Conservation (phyloP, 1,140 invertebrate genomes). For the Bombyx mori region DNA sequence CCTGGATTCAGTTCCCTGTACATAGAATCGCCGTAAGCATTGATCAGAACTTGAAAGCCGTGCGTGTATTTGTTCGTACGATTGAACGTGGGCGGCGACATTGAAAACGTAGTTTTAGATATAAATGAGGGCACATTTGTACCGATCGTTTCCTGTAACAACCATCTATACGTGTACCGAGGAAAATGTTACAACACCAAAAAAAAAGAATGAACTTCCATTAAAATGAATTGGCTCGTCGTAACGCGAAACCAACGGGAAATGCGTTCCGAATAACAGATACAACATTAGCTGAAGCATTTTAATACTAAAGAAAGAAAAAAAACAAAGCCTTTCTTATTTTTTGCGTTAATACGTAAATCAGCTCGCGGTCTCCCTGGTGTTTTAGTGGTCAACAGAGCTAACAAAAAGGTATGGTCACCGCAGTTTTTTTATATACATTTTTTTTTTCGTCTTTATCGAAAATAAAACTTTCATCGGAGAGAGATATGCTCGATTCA, state of each 20-base stretch:
- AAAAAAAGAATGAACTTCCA: background rate
- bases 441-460: too few species aligned
- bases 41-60: conserved; percentile 85
- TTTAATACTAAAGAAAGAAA: too few species aligned
- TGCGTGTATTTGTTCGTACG: conserved; percentile 85
- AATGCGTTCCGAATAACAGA: background rate
- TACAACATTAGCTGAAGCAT: background rate
- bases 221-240: too few species aligned
- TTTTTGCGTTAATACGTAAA: too few species aligned
- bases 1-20: conserved; percentile 82
- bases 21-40: conserved; percentile 83
- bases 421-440: too few species aligned
- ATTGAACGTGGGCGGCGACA: conserved; percentile 83
- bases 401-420: too few species aligned
- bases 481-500: too few species aligned
- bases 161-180: too few species aligned
- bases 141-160: conserved; percentile 80
- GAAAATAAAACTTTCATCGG: too few species aligned
- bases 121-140: conserved; percentile 92
- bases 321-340: too few species aligned
- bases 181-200: background rate
- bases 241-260: background rate
- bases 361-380: too few species aligned
- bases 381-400: too few species aligned
- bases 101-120: conserved; percentile 79